Evolutionary conservation across 2,888 invertebrate species (phyloP).

Genomic region (Phragmatobia fuliginosa): DNA sequence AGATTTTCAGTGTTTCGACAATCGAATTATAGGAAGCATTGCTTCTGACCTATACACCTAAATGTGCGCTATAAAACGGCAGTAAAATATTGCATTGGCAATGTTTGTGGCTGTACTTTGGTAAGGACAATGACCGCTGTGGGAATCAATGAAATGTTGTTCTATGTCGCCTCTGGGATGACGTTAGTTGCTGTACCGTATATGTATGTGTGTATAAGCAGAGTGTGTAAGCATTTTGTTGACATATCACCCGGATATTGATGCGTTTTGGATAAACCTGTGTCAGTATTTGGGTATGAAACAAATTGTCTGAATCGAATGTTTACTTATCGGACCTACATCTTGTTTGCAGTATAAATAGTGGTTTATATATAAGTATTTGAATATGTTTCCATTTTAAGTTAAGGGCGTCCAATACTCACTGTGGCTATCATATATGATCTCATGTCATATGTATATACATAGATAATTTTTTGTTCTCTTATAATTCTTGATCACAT

Average conservation of each 20-base stretch:
- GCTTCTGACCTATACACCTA: constrained; percentile 32
- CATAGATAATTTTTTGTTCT: too few species aligned
- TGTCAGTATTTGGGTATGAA: constrained; percentile 25
- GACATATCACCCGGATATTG: constrained; percentile 37
- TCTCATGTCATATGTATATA: too few species aligned
- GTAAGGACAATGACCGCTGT: constrained; percentile 53
- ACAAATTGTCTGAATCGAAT: constrained; percentile 5
- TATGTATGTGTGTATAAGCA: background rate
- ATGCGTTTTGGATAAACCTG: constrained; percentile 31
- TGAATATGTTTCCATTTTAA: background rate
- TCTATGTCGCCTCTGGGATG: constrained; percentile 50
- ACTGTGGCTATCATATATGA: background rate
- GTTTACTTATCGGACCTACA: background rate
- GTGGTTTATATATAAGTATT: background rate
- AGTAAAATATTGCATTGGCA: constrained; percentile 50
- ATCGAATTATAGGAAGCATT: constrained; percentile 11
- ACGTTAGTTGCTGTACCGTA: constrained; percentile 22
- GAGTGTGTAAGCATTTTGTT: constrained; percentile 22
- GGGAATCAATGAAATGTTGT: constrained; percentile 60
- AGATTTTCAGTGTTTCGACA: constrained; percentile 3
- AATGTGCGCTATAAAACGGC: constrained; percentile 39
- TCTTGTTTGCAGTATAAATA: background rate
- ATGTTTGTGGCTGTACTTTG: constrained; percentile 31
- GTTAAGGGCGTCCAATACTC: background rate
- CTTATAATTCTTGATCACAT: background rate